Conservation (phyloP, 2,113 vertebrate genomes). For the Sphyrna mokarran region DNA sequence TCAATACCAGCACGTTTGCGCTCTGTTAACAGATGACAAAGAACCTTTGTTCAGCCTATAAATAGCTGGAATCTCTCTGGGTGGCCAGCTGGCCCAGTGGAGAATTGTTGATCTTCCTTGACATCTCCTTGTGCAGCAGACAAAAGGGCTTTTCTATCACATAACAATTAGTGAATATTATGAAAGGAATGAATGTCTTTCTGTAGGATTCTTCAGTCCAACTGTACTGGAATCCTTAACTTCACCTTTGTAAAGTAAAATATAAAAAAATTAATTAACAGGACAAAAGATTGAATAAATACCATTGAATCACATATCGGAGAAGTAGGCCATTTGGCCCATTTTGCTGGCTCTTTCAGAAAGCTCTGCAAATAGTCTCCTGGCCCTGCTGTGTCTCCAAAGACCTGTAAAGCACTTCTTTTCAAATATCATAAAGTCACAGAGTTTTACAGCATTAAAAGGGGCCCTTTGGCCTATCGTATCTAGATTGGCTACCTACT, state of each 20-base stretch:
- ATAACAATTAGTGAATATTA: not conserved
- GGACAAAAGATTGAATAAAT: not conserved
- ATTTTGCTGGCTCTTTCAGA: not conserved
- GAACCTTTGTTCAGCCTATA: not conserved
- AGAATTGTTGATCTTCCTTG: not conserved
- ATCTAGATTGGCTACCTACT: no score
- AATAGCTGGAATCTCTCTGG: not conserved
- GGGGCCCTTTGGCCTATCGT: no score
- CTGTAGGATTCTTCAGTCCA: not conserved
- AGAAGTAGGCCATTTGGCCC: not conserved
- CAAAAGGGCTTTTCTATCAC: not conserved
- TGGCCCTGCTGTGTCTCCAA: not conserved
- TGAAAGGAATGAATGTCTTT: not conserved
- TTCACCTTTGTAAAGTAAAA: not conserved
- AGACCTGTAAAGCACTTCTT: not conserved
- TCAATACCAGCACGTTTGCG: not conserved
- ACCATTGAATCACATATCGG: not conserved
- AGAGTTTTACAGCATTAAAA: no score
- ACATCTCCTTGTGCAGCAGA: not conserved
- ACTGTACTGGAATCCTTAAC: not conserved
- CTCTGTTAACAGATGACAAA: slow-evolving; percentile 12
- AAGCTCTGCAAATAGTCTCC: not conserved
- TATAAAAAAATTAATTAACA: not conserved
- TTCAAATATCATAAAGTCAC: not conserved
- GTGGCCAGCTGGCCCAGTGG: not conserved